Evolutionary conservation across 1,140 invertebrate genomes (phyloP), one percentile per base, ranked within the genome.

Genomic region (Drosophila bifasciata): DNA sequence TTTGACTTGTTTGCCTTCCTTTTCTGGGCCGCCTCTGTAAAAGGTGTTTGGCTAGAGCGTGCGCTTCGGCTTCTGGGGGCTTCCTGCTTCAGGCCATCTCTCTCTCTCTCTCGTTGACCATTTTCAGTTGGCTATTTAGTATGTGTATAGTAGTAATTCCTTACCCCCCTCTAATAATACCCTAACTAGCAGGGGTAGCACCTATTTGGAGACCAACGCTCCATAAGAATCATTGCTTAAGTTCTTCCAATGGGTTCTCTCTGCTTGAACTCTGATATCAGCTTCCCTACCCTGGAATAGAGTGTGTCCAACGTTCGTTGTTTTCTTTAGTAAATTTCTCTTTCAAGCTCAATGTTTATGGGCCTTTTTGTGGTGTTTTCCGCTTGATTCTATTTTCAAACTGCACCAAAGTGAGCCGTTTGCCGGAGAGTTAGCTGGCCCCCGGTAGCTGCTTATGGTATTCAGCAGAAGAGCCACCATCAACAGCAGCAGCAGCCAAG

Each of bases 381-480:
- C 74, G 78, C 83, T 77, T 74, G 73, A 55, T 86, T 86, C 81
- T 86, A 81, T 88, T 88, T 86, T 77, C 51, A 70, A 66, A 70
- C 59, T 72, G 48, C 52, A 62, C 61, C 49, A 68, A 58, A 68
- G 19, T 60, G 19, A n/a, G 43, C 32, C 36, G n/a, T 32, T 19
- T 16, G 41, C 49, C 13, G 23, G 23, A 51, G 15, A 43, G 41
- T 19, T 51, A 57, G 40, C 17, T n/a, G n/a, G n/a, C n/a, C n/a
- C n/a, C 49, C 17, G 23, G 16, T 23, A 25, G 13, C 60, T 75
- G 32, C 57, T 67, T 75, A 75, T 75, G 72, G 72, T 59, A 51
- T 72, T 43, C 40, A 39, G 36, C 49, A 19, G 50, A 64, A 69
- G 21, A 36, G 43, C 32, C 32, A 11, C 32, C 32, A 28, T 2